Evolutionary conservation across 2,888 invertebrate species (phyloP).

Genomic region (Drosophila multiciliata): DNA sequence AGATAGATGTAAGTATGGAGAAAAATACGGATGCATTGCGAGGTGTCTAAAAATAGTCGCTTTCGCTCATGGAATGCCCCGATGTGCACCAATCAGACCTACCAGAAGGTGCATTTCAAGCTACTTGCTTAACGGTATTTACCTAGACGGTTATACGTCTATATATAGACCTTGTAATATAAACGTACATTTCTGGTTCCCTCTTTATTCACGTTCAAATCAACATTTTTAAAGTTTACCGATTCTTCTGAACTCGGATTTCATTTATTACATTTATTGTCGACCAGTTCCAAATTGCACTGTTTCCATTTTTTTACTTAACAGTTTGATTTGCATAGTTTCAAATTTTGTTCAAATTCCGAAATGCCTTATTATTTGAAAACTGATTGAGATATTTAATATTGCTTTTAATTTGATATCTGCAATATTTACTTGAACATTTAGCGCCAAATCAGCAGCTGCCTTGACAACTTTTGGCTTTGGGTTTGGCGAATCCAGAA

Average conservation of each 20-base stretch:
- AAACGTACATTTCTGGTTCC: slow-evolving; percentile 49
- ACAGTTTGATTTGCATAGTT: neutral
- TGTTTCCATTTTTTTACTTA: neutral
- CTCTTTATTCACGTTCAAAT: slow-evolving; percentile 61
- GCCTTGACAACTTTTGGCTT: neutral
- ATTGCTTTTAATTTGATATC: slow-evolving; percentile 18
- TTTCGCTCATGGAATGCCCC: slow-evolving; percentile 39
- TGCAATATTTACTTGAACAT: slow-evolving; percentile 23
- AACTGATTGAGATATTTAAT: neutral
- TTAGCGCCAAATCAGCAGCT: slow-evolving; percentile 32
- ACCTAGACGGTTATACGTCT: slow-evolving; percentile 8
- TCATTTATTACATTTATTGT: neutral
- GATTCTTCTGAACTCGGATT: neutral
- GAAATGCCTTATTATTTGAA: neutral
- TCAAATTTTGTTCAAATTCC: neutral
- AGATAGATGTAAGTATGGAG: slow-evolving; percentile 15
- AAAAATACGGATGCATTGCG: slow-evolving; percentile 34
- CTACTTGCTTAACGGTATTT: slow-evolving; percentile 10
- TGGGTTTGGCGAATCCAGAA: slow-evolving; percentile 17
- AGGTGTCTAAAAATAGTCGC: slow-evolving; percentile 45
- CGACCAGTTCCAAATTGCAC: neutral
- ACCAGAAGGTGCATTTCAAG: neutral
- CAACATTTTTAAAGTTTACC: neutral
- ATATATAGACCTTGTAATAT: neutral
- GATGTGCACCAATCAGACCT: slow-evolving; percentile 9